These are phyloP conservation scores for Agriotes lineatus DNA, from an alignment of 2,888 invertebrate genomes.

Conservation along the genomic window DNA sequence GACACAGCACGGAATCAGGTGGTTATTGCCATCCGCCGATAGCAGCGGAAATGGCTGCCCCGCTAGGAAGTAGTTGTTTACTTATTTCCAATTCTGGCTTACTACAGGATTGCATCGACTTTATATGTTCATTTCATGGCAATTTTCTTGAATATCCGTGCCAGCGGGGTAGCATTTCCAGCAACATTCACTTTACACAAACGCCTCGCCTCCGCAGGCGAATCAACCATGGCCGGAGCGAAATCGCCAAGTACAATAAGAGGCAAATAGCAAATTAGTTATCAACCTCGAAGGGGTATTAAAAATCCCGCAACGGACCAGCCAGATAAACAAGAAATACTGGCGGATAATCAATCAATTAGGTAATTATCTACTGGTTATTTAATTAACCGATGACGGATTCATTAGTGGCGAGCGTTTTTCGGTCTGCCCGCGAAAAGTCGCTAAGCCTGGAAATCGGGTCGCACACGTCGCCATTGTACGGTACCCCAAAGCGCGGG, in stretches of 20 bases:
- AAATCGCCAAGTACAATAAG: not conserved
- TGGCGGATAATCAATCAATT: conserved; percentile 15
- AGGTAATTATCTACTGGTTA: conserved; percentile 9
- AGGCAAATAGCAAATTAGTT: not conserved
- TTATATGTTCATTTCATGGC: too few species aligned
- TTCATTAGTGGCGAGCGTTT: not conserved
- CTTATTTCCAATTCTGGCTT: too few species aligned
- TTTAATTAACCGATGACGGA: conserved; percentile 13
- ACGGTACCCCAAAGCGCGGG: conserved; percentile 46
- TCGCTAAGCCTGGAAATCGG: conserved; percentile 51
- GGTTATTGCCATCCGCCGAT: too few species aligned
- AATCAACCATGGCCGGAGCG: too few species aligned
- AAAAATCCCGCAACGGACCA: conserved; percentile 8
- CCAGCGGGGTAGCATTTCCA: too few species aligned
- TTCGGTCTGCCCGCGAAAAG: not conserved
- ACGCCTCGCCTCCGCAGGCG: too few species aligned
- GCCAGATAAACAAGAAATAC: conserved; percentile 9
- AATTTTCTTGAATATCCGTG: too few species aligned
- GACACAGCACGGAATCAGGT: too few species aligned
- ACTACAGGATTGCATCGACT: too few species aligned
- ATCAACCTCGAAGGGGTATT: not conserved
- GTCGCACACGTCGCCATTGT: conserved; percentile 52
- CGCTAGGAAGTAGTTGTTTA: too few species aligned
- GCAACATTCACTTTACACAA: too few species aligned
- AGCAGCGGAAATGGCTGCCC: too few species aligned